A percentile compares a stretch with the other conserved stretches of the same genome.
Conservation (phyloP, 2,797 vertebrate species). For the Potorous gilbertii region DNA sequence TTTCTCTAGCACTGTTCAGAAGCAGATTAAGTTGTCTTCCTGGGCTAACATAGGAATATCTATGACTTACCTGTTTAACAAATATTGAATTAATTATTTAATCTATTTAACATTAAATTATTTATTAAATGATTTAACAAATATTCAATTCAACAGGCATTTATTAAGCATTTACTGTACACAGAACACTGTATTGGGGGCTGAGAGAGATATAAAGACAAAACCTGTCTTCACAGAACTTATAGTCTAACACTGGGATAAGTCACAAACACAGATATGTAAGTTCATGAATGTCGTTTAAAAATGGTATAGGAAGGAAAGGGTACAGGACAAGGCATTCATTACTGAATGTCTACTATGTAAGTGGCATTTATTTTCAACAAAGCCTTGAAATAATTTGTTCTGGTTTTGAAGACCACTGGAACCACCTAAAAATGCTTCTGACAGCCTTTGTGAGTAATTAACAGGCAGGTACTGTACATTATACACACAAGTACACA, state of each 20-base stretch:
- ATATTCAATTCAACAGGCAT: not conserved
- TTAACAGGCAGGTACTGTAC: not conserved
- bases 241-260: not conserved
- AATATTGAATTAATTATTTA: not conserved
- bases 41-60: not conserved
- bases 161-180: not conserved
- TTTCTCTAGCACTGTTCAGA: not conserved
- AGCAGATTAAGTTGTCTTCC: not conserved
- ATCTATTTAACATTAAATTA: no score
- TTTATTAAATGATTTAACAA: not conserved
- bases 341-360: conserved; percentile 28
- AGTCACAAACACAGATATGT: not conserved
- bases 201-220: not conserved
- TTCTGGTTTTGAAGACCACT: not conserved
- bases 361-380: conserved; percentile 25
- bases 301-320: not conserved
- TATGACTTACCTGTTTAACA: not conserved
- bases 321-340: not conserved
- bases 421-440: not conserved
- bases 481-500: conserved; percentile 1
- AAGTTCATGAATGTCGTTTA: not conserved
- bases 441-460: not conserved
- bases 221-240: not conserved
- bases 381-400: not conserved
- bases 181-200: not conserved